A percentile compares a stretch with the other conserved stretches of the same genome.
These are phyloP conservation scores for Heliconius nattereri DNA, from an alignment of 1,140 invertebrate species.

Conservation along the genomic window DNA sequence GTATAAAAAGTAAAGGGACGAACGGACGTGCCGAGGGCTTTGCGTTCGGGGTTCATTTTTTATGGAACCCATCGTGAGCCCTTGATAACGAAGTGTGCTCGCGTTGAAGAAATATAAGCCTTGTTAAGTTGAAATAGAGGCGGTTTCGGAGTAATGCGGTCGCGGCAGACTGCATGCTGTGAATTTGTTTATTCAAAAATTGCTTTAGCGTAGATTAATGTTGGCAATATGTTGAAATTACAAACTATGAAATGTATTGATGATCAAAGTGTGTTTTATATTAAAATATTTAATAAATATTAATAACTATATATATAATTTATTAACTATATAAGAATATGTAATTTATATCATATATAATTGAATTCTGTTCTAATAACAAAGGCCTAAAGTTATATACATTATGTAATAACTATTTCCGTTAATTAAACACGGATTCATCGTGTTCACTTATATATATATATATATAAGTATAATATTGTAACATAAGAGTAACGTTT, in stretches of 20 bases:
- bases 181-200: slow-evolving; percentile 31
- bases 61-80: slow-evolving; percentile 35
- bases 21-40: slow-evolving; percentile 46
- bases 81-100: background rate
- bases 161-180: slow-evolving; percentile 31
- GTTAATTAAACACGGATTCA: too few relatives aligned
- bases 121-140: background rate
- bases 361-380: too few relatives aligned
- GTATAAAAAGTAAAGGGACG: slow-evolving; percentile 65
- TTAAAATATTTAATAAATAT: too few relatives aligned
- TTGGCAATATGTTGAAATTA: slow-evolving; percentile 23
- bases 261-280: background rate
- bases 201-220: slow-evolving; percentile 23
- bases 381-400: too few relatives aligned
- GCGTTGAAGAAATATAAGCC: background rate
- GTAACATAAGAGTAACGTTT: too few relatives aligned
- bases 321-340: too few relatives aligned
- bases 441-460: too few relatives aligned
- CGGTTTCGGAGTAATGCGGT: background rate
- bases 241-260: background rate
- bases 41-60: slow-evolving; percentile 40
- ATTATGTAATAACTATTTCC: too few relatives aligned
- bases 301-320: too few relatives aligned
- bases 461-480: too few relatives aligned
- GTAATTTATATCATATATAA: too few relatives aligned